Evolutionary conservation across 2,113 vertebrate genomes (phyloP).

Genomic region (Excalfactoria chinensis): DNA sequence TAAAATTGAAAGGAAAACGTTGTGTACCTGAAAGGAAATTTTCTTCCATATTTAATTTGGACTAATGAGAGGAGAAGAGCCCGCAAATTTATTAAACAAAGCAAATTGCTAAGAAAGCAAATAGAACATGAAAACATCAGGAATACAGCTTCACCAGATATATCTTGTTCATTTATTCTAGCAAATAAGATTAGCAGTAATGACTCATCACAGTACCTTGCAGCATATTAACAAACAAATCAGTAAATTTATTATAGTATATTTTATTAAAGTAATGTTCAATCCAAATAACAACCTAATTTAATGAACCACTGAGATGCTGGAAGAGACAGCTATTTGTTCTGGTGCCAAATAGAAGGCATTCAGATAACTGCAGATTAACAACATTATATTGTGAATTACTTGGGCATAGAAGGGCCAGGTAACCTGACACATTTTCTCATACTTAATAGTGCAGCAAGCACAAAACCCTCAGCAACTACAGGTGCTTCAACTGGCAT

Average conservation of each 20-base stretch:
- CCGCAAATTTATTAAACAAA: background rate
- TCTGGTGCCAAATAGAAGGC: background rate
- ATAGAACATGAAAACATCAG: background rate
- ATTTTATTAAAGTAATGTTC: conserved; percentile 2
- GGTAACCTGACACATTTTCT: background rate
- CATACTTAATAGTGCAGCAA: background rate
- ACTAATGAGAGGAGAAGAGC: background rate
- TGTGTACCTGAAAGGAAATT: background rate
- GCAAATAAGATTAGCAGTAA: background rate
- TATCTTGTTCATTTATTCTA: conserved; percentile 1
- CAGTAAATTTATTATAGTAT: background rate
- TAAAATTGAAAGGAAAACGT: background rate
- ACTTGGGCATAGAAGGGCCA: background rate
- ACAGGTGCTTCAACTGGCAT: background rate
- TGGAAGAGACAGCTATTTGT: background rate
- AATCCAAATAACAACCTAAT: background rate
- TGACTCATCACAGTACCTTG: background rate
- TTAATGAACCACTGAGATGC: background rate
- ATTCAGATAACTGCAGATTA: background rate
- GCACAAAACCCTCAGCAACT: background rate
- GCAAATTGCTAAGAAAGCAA: background rate
- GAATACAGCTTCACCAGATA: background rate
- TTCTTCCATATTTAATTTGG: background rate
- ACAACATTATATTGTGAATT: background rate
- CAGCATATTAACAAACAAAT: conserved; percentile 3